Evolutionary conservation across 1,140 invertebrate species (phyloP).

Genomic region (Aphis craccivora): DNA sequence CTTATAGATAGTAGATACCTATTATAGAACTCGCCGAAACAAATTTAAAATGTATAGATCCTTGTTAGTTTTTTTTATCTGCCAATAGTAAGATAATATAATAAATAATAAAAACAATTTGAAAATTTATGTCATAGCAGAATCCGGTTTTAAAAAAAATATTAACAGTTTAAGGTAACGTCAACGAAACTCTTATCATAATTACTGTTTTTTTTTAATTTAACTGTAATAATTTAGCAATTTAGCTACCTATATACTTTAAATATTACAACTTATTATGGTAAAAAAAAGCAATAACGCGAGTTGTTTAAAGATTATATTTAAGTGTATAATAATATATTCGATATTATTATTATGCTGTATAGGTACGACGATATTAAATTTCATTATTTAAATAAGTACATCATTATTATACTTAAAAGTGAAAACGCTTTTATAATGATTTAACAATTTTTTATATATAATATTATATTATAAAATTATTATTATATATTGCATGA

Average conservation of each 20-base stretch:
- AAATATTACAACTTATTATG: not conserved
- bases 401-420: not conserved
- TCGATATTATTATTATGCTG: not conserved
- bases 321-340: not conserved
- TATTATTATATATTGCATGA: not conserved
- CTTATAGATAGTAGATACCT: not conserved
- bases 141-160: not conserved
- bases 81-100: not conserved
- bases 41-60: not conserved
- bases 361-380: not conserved
- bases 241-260: not conserved
- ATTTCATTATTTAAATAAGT: not conserved
- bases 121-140: not conserved
- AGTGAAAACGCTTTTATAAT: not conserved
- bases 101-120: not conserved
- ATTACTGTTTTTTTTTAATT: not conserved
- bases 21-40: not conserved
- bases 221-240: not conserved
- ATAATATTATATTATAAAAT: too few relatives aligned
- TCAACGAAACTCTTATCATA: not conserved
- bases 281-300: not conserved
- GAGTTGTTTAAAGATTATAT: not conserved
- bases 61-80: not conserved
- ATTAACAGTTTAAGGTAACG: not conserved
- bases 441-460: not conserved